phyloP scores from a whole-genome alignment of 2,113 vertebrate species.

The Dasyornis broadbenti region DNA sequence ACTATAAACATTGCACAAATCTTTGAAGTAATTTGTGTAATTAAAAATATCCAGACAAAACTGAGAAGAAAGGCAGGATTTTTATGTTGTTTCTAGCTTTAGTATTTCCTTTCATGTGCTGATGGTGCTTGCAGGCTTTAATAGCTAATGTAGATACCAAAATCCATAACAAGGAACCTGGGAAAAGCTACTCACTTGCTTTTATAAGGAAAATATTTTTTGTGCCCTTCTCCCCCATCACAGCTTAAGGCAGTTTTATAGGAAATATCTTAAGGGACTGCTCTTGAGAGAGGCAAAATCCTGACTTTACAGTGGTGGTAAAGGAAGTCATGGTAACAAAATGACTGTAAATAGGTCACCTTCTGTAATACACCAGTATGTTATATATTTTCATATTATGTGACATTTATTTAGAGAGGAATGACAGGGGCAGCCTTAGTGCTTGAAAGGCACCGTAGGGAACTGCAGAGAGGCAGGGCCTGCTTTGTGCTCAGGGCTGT shows the following conservation, averaged over 20 bases:
- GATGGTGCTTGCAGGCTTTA: not conserved
- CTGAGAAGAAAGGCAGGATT: not conserved
- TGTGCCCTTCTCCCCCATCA: not conserved
- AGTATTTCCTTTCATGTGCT: not conserved
- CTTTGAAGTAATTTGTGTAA: not conserved
- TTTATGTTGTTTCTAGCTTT: not conserved
- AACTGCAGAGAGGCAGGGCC: fast-evolving
- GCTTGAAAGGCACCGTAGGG: not conserved
- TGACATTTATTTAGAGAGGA: not conserved
- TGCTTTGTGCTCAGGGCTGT: fast-evolving
- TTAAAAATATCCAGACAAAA: not conserved
- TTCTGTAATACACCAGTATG: not conserved
- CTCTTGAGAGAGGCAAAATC: not conserved
- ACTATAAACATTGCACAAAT: not conserved
- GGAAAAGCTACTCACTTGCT: not conserved
- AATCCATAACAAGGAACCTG: not conserved
- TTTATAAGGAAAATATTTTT: not conserved
- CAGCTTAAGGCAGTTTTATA: not conserved
- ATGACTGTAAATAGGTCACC: not conserved
- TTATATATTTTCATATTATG: not conserved
- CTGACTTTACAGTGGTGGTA: not conserved
- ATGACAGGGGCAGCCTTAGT: not conserved
- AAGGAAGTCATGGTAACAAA: not conserved
- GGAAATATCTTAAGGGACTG: not conserved
- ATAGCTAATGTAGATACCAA: not conserved